Percentiles rank a stretch among this genome's conserved stretches.
phyloP scores from a whole-genome alignment of 1,140 invertebrate species.

The Ostrea edulis region DNA sequence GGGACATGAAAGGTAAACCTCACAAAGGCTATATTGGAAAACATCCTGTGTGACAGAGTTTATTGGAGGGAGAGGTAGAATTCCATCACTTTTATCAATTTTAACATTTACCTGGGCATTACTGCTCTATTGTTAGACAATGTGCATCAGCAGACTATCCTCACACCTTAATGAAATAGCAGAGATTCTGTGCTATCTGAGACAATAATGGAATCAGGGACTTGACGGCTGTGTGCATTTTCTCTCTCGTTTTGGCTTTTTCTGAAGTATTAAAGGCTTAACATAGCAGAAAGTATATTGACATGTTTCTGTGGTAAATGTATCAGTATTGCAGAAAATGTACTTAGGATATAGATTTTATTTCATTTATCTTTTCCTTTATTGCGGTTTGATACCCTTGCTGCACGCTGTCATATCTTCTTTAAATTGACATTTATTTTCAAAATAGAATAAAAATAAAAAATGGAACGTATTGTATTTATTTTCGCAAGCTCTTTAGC shows the following conservation, averaged over 20 bases:
- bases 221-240: not conserved
- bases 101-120: conserved; percentile 7
- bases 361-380: not conserved
- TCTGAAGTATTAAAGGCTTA: not conserved
- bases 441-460: too few species aligned
- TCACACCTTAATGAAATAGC: not conserved
- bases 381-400: not conserved
- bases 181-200: not conserved
- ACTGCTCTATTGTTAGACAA: not conserved
- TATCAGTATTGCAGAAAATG: not conserved
- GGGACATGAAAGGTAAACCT: too few species aligned
- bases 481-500: too few species aligned
- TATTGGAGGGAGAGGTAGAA: conserved; percentile 28
- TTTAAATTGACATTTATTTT: not conserved
- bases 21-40: not conserved
- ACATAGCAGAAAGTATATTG: not conserved
- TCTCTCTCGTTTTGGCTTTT: not conserved
- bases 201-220: not conserved
- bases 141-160: not conserved
- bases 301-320: not conserved
- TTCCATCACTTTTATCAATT: conserved; percentile 29
- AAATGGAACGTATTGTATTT: too few species aligned
- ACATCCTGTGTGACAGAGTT: conserved; percentile 21
- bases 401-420: not conserved
- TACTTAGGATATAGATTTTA: not conserved